These are phyloP conservation scores for Apodemus sylvaticus DNA, from an alignment of 2,113 vertebrate genomes.

Conservation along the genomic window DNA sequence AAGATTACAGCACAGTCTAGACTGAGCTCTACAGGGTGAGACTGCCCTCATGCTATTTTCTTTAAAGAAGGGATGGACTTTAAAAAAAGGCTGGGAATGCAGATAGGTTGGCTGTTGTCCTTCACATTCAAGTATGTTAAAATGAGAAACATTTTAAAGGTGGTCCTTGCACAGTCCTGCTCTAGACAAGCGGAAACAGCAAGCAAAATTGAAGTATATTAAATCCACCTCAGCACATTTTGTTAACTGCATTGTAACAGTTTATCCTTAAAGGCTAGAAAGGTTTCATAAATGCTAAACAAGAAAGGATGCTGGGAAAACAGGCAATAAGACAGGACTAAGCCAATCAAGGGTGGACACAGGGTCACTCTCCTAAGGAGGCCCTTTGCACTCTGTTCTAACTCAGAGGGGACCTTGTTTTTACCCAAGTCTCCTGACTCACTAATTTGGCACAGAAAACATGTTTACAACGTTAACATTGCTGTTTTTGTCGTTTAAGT, in stretches of 20 bases:
- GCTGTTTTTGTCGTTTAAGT: constrained; percentile 40
- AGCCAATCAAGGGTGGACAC: neutral
- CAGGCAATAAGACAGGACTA: neutral
- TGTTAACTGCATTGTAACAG: neutral
- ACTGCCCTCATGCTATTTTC: neutral
- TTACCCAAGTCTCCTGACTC: neutral
- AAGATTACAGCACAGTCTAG: neutral
- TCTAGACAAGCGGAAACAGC: neutral
- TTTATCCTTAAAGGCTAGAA: neutral
- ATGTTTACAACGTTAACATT: constrained; percentile 11
- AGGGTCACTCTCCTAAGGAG: neutral
- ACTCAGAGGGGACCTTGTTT: neutral
- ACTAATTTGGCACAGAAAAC: neutral
- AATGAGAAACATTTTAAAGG: neutral
- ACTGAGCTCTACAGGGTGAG: neutral
- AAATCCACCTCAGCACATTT: neutral
- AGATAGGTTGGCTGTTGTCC: neutral
- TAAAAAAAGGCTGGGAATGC: neutral
- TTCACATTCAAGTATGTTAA: neutral
- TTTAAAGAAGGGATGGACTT: neutral
- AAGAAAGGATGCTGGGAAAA: neutral
- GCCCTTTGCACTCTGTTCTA: neutral
- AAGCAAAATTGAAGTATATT: neutral
- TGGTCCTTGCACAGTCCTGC: neutral
- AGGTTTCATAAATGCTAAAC: neutral